A percentile compares a stretch with the other conserved stretches of the same genome.
phyloP scores from a whole-genome alignment of 2,113 vertebrate genomes.

The Triplophysa tibetana region DNA sequence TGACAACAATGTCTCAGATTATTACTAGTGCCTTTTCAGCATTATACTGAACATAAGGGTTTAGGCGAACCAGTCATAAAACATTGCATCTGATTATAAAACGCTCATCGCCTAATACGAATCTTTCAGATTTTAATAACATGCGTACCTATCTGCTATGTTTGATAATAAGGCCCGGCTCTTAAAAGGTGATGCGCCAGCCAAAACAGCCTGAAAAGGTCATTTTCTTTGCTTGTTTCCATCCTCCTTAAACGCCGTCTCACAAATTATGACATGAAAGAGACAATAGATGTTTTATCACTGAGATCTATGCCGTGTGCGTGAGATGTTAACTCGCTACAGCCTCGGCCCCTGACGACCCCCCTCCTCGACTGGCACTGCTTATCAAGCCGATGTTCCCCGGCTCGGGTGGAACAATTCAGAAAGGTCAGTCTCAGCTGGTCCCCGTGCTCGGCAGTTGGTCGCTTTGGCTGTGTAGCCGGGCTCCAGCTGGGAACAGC shows the following conservation, averaged over 20 bases:
- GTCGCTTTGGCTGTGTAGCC: slow-evolving; percentile 36
- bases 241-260: slow-evolving; percentile 41
- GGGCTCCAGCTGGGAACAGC: slow-evolving; percentile 49
- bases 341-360: slow-evolving; percentile 18
- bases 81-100: slow-evolving; percentile 1
- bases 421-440: slow-evolving; percentile 68
- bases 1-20: slow-evolving; percentile 5
- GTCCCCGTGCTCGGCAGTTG: slow-evolving; percentile 52
- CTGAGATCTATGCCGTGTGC: slow-evolving; percentile 34
- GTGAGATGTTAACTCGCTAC: neutral
- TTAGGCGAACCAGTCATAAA: slow-evolving; percentile 10
- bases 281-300: slow-evolving; percentile 51
- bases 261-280: slow-evolving; percentile 55
- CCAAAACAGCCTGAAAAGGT: slow-evolving; percentile 61
- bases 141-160: slow-evolving; percentile 12
- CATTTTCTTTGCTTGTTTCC: slow-evolving; percentile 49
- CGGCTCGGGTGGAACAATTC: slow-evolving; percentile 54
- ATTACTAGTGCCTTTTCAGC: neutral
- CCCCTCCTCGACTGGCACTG: slow-evolving; percentile 49
- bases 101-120: slow-evolving; percentile 41
- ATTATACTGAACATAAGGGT: slow-evolving; percentile 6
- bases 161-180: slow-evolving; percentile 37
- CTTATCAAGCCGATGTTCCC: slow-evolving; percentile 60
- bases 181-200: slow-evolving; percentile 42
- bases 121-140: slow-evolving; percentile 42